Base-by-base conservation (phyloP, 2,888 invertebrate species). In the Cheiracanthium punctorium region DNA sequence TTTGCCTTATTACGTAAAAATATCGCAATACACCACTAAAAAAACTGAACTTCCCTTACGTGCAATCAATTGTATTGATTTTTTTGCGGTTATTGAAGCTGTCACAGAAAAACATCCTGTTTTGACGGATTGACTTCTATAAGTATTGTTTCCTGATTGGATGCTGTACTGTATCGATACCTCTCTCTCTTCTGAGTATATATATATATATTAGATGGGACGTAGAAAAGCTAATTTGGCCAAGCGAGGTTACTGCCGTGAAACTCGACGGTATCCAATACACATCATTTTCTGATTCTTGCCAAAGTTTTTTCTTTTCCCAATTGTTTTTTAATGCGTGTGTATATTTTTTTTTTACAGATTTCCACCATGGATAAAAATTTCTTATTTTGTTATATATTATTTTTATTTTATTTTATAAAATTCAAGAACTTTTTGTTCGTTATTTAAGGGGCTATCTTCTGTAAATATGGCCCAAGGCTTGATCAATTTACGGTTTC, bases 131-230 rank as follows among this genome's bases (percentile, higher is more conserved):
- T 80, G 80, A 80, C 80, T 80, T 67, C 80, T 73, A 80, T 80
- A 80, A 80, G 80, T 73, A 80, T 80, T 80, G 80, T 80, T 80
- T 80, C 80, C 72, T 80, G 80, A 80, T 80, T 80, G 80, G 80
- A 80, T 80, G 73, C 12, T 67, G 80, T 80, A 67, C 12, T 67
- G 80, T 73, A 72, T 48, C 69, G 30, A 52, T 70, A 77, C 41
- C 30, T 28, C 37, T 76, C 41, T 76, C 64, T 76, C 33, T 69
- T 67, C n/a, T n/a, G n/a, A 41, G 20, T 41, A 17, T 41, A 14
- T 20, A 41, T 64, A 64, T 64, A 64, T 76, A 76, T 76, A 67
- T 58, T 71, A 41, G 29, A 37, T 41, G 71, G 58, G 29, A 41
- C 33, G 28, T 33, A 24, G 67, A 67, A 73, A 80, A 80, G 65